Conservation (phyloP, 2,888 invertebrate species). For the Schizaphis graminum region DNA sequence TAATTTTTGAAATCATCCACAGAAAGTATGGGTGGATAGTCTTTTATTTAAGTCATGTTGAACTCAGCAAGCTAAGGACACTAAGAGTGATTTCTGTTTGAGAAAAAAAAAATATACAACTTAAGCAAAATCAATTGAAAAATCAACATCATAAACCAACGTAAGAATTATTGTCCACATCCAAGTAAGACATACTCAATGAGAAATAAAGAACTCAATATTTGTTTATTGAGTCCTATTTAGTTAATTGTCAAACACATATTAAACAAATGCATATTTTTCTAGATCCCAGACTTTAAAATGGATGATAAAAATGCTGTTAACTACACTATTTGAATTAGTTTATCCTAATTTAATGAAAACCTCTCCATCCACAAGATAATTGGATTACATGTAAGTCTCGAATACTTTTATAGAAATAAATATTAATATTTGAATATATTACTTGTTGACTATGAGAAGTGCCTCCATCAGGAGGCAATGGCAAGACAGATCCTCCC, state of each 20-base stretch:
- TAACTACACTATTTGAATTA: not conserved
- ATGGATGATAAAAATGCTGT: not conserved
- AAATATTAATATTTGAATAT: not conserved
- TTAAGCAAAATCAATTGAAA: not conserved
- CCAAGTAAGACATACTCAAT: no score
- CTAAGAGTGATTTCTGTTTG: not conserved
- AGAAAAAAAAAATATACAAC: no score
- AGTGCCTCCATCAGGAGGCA: conserved; percentile 68
- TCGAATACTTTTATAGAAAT: not conserved
- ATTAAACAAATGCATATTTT: not conserved
- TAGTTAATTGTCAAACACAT: not conserved
- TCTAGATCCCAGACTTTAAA: not conserved
- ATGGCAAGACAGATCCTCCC: conserved; percentile 72
- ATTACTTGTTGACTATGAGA: conserved; percentile 70
- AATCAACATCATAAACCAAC: no score
- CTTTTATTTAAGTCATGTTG: not conserved
- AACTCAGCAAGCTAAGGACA: not conserved
- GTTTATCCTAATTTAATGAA: no score
- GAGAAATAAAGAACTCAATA: no score
- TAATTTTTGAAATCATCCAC: not conserved
- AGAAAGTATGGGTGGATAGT: not conserved
- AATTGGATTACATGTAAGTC: not conserved
- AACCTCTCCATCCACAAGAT: no score
- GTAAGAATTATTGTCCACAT: no score
- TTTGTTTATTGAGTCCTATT: not conserved